phyloP scores from a whole-genome alignment of 2,797 vertebrate genomes.

The Tokudaia tokunoshimensis region DNA sequence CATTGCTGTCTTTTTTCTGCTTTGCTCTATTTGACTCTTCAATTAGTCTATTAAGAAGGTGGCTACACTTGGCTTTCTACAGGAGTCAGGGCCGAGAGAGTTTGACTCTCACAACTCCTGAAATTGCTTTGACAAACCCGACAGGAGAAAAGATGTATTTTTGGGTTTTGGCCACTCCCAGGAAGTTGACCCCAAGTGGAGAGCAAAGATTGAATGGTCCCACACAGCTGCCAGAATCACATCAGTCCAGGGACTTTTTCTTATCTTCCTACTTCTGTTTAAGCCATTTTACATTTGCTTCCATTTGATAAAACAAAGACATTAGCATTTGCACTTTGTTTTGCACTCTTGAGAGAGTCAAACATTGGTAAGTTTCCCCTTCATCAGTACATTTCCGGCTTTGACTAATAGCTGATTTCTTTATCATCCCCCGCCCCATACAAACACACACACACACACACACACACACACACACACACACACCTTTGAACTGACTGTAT shows the following conservation, averaged over 20 bases:
- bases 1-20: not conserved
- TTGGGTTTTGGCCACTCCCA: not conserved
- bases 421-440: too few relatives aligned
- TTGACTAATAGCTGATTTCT: not conserved
- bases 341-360: not conserved
- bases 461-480: too few relatives aligned
- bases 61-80: not conserved
- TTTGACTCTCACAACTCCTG: not conserved
- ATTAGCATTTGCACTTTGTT: not conserved
- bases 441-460: too few relatives aligned
- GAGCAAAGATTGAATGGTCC: not conserved
- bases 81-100: not conserved
- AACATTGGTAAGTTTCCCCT: too few relatives aligned
- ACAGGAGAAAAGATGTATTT: too few relatives aligned
- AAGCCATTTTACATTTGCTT: not conserved
- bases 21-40: not conserved
- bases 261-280: not conserved
- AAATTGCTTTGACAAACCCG: not conserved
- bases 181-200: not conserved
- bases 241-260: not conserved
- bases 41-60: not conserved
- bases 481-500: not conserved
- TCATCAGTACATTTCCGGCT: too few relatives aligned
- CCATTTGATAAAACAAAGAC: not conserved
- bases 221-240: not conserved